These are phyloP conservation scores for Pteromalus puparum DNA, from an alignment of 1,140 invertebrate species.

Conservation along the genomic window DNA sequence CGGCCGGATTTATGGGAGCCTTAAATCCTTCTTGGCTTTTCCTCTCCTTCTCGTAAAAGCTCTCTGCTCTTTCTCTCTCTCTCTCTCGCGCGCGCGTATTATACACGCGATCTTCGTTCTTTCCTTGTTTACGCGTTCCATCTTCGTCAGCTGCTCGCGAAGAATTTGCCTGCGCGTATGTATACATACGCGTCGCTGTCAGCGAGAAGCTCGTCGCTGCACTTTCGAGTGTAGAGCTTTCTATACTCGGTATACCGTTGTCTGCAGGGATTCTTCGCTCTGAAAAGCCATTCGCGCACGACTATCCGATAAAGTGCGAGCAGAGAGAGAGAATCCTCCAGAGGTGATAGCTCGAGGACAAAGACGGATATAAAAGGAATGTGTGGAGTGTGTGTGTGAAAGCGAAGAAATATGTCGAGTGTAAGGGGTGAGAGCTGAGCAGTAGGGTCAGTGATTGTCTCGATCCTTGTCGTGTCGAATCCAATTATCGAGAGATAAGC, in stretches of 20 bases:
- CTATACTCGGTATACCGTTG: background rate
- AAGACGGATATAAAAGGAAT: background rate
- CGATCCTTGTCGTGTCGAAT: conserved; percentile 1
- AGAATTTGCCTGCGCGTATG: too few species aligned
- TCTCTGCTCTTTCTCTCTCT: background rate
- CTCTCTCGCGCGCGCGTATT: background rate
- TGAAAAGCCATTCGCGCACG: background rate
- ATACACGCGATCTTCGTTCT: background rate
- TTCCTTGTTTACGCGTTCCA: too few species aligned
- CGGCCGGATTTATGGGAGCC: conserved; percentile 68
- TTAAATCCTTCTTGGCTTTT: conserved; percentile 62
- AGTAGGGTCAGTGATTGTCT: background rate
- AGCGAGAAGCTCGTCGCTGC: too few species aligned
- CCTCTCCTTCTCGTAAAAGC: conserved; percentile 23
- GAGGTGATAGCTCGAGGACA: conserved; percentile 1
- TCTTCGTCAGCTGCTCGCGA: too few species aligned
- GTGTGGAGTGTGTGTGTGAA: too few species aligned
- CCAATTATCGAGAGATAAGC: conserved; percentile 27
- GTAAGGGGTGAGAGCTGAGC: too few species aligned
- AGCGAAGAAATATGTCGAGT: background rate
- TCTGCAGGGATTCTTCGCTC: too few species aligned
- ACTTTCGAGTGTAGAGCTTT: background rate
- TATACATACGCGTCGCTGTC: too few species aligned
- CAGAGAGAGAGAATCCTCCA: background rate
- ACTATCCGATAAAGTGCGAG: background rate